A percentile compares a stretch with the other conserved stretches of the same genome.
Evolutionary conservation across 1,140 invertebrate genomes (phyloP).

Genomic region (Pteromalus puparum): DNA sequence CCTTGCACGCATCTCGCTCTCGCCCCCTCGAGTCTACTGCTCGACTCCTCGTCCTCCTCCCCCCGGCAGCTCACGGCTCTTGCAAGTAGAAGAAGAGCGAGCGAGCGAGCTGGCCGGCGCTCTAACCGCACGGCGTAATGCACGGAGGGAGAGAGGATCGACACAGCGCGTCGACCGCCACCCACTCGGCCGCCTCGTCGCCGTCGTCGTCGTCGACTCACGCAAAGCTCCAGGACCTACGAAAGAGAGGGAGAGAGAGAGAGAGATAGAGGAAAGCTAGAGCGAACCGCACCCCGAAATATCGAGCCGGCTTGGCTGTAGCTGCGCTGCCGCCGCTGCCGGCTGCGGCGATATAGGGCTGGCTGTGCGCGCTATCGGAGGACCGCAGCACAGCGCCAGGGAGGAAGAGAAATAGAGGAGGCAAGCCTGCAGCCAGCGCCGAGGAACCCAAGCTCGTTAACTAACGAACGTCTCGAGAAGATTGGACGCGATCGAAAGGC

Average conservation of each 20-base stretch:
- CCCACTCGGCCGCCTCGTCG: slow-evolving; percentile 15
- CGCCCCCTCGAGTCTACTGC: not conserved
- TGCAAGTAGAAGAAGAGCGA: slow-evolving; percentile 4
- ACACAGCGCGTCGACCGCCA: slow-evolving; percentile 3
- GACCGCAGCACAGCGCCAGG: not conserved
- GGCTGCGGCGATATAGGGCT: slow-evolving; percentile 17
- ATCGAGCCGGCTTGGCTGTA: slow-evolving; percentile 43
- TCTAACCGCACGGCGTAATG: slow-evolving; percentile 23
- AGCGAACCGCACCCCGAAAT: slow-evolving; percentile 53
- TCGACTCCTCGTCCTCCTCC: not conserved
- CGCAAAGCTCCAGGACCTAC: slow-evolving; percentile 34
- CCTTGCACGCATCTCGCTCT: slow-evolving; percentile 28
- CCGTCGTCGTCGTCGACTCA: slow-evolving; percentile 31
- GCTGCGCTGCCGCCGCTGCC: not conserved
- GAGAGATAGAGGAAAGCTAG: not conserved
- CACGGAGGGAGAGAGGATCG: slow-evolving; percentile 9
- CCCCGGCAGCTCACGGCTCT: slow-evolving; percentile 13
- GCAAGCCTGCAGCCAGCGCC: not conserved
- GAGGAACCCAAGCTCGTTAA: slow-evolving; percentile 43
- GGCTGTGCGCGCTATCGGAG: not conserved
- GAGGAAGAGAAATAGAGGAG: slow-evolving; percentile 7
- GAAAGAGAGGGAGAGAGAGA: not conserved
- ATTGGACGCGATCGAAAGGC: slow-evolving; percentile 43
- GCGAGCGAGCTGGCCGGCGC: slow-evolving; percentile 18
- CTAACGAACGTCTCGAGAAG: slow-evolving; percentile 51